Evolutionary conservation across 2,113 vertebrate genomes (phyloP).

Genomic region (Phalacrocorax carbo): DNA sequence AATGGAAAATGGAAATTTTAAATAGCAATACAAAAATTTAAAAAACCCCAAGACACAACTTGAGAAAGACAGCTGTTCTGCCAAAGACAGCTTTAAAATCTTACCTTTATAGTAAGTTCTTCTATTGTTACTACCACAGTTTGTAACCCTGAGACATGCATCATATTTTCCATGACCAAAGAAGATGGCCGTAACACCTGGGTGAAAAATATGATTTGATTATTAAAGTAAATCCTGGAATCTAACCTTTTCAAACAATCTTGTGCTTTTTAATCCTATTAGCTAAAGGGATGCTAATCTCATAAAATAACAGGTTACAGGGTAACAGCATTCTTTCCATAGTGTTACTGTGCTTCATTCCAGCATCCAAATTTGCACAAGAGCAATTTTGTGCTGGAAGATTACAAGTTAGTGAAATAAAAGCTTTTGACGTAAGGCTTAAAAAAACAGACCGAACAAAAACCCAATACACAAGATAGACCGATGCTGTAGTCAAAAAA

Average conservation of each 20-base stretch:
- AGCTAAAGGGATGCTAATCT: not conserved
- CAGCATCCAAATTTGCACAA: not conserved
- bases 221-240: not conserved
- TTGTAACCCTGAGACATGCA: constrained; percentile 74
- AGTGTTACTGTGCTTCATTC: not conserved
- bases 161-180: constrained; percentile 82
- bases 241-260: not conserved
- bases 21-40: not conserved
- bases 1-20: not conserved
- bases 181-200: constrained; percentile 91
- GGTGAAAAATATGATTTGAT: not conserved
- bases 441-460: not conserved
- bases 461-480: not conserved
- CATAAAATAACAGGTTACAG: not conserved
- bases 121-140: constrained; percentile 80
- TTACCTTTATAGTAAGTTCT: constrained; percentile 89
- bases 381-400: not conserved
- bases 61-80: not conserved
- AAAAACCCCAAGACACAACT: not conserved
- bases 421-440: not conserved
- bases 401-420: not conserved
- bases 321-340: not conserved
- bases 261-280: not conserved
- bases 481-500: not conserved
- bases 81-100: not conserved